Conservation (phyloP, 2,888 invertebrate species). For the Scaptomyza caliginosa region DNA sequence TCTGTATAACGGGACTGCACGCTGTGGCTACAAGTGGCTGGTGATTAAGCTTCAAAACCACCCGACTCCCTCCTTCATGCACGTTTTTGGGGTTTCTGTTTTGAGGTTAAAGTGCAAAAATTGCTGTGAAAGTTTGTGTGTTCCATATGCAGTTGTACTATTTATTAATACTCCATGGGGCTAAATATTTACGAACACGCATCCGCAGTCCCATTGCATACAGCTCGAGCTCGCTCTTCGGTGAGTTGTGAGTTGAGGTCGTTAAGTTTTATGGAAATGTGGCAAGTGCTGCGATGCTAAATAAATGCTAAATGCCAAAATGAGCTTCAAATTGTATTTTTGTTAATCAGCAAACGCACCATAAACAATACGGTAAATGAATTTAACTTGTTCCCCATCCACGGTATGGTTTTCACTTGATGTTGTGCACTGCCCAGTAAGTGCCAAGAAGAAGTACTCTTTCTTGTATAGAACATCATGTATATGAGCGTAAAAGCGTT, state of each 20-base stretch:
- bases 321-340: constrained; percentile 52
- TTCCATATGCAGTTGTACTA: constrained; percentile 20
- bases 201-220: constrained; percentile 9
- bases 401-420: too few relatives aligned
- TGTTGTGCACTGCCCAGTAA: too few relatives aligned
- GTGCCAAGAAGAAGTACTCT: too few relatives aligned
- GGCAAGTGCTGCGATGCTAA: constrained; percentile 19
- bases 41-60: constrained; percentile 3
- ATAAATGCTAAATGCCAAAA: constrained; percentile 55
- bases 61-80: neutral
- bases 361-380: neutral
- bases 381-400: neutral
- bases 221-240: neutral
- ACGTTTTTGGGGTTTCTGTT: constrained; percentile 10
- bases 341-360: constrained; percentile 56
- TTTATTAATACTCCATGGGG: constrained; percentile 29
- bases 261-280: constrained; percentile 57
- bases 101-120: constrained; percentile 65
- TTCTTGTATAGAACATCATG: too few relatives aligned
- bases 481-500: too few relatives aligned
- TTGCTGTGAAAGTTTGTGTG: constrained; percentile 12
- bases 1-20: constrained; percentile 48
- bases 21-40: constrained; percentile 76
- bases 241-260: constrained; percentile 4
- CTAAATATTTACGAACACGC: constrained; percentile 62